Conservation (phyloP, 2,113 vertebrate genomes). For the Gambusia holbrooki region DNA sequence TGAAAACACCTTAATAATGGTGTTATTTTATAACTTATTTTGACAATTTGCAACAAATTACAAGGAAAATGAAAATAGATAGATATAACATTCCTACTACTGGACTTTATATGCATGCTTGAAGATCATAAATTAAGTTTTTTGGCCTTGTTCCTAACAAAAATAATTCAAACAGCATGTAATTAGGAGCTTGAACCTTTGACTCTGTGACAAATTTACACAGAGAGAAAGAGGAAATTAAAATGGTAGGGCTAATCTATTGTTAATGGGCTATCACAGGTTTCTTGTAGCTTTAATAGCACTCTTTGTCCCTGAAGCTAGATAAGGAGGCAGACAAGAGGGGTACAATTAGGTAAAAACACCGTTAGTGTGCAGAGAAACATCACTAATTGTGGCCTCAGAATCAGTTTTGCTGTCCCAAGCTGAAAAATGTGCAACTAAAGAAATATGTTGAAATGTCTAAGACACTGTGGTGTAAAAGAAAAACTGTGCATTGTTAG, state of each 20-base stretch:
- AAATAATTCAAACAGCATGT: slow-evolving; percentile 39
- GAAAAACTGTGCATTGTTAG: too few relatives aligned
- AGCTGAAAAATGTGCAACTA: background rate
- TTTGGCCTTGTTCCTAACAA: slow-evolving; percentile 19
- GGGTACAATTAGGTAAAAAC: background rate
- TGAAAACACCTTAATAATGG: too few relatives aligned
- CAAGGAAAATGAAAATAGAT: background rate
- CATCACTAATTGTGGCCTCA: background rate
- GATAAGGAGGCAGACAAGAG: slow-evolving; percentile 1
- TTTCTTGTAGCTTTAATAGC: slow-evolving; percentile 38
- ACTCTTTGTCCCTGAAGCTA: slow-evolving; percentile 29
- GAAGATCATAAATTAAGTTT: slow-evolving; percentile 14
- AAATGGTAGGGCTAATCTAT: slow-evolving; percentile 55
- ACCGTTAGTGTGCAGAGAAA: background rate
- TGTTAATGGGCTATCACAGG: slow-evolving; percentile 48
- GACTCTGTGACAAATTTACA: slow-evolving; percentile 36
- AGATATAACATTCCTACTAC: slow-evolving; percentile 6
- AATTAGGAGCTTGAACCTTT: slow-evolving; percentile 41
- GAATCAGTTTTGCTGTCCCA: background rate
- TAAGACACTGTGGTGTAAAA: too few relatives aligned
- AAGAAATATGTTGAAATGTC: too few relatives aligned
- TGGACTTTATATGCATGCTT: slow-evolving; percentile 3
- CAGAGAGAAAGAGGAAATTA: slow-evolving; percentile 28
- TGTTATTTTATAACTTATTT: background rate
- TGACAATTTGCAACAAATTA: background rate